Evolutionary conservation across 2,113 vertebrate genomes (phyloP).

Genomic region (Lota lota): DNA sequence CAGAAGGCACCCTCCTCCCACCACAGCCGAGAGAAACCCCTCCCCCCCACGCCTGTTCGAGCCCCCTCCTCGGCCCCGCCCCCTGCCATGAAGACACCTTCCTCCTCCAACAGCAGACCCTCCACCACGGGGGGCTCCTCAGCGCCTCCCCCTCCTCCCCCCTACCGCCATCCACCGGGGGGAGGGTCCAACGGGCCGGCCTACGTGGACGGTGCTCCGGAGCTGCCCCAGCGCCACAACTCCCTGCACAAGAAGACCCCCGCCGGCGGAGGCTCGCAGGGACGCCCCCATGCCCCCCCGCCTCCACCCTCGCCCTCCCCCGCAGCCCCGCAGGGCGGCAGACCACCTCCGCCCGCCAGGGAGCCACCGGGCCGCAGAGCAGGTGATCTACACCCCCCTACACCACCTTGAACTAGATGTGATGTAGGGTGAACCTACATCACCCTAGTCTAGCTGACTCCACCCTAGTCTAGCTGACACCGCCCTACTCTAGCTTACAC

Average conservation of each 20-base stretch:
- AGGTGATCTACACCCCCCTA: slow-evolving; percentile 47
- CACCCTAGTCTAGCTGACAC: no score
- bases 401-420: no score
- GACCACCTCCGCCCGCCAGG: slow-evolving; percentile 74
- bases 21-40: slow-evolving; percentile 76
- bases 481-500: no score
- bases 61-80: slow-evolving; percentile 71
- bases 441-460: no score
- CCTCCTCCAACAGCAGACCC: slow-evolving; percentile 74
- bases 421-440: no score
- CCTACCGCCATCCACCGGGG: slow-evolving; percentile 81
- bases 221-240: slow-evolving; percentile 94
- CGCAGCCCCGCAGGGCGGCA: slow-evolving; percentile 48
- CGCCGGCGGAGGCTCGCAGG: slow-evolving; percentile 73
- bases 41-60: slow-evolving; percentile 75
- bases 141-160: slow-evolving; percentile 77
- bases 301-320: slow-evolving; percentile 66
- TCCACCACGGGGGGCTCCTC: slow-evolving; percentile 71
- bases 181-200: slow-evolving; percentile 83
- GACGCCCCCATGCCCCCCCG: slow-evolving; percentile 72
- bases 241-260: slow-evolving; percentile 86
- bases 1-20: slow-evolving; percentile 68
- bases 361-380: slow-evolving; percentile 74
- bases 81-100: slow-evolving; percentile 71
- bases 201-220: slow-evolving; percentile 80